phyloP scores from a whole-genome alignment of 2,797 vertebrate genomes.

The Champsocephalus gunnari region DNA sequence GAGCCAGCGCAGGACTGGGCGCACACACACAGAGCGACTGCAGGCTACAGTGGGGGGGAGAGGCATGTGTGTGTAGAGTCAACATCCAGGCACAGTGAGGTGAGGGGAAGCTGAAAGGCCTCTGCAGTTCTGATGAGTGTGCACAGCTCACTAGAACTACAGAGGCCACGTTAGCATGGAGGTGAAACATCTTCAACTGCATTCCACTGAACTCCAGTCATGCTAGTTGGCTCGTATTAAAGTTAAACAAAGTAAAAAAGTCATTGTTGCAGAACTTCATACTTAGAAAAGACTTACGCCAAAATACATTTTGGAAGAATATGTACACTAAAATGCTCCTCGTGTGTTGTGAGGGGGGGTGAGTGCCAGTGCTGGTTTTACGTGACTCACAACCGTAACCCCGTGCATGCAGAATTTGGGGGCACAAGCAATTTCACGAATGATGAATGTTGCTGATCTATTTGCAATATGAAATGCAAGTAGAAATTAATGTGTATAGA shows the following conservation, averaged over 20 bases:
- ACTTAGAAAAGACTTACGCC: background rate
- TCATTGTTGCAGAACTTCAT: background rate
- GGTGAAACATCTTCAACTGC: slow-evolving; percentile 5
- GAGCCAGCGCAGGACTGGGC: slow-evolving; percentile 50
- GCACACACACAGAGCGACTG: slow-evolving; percentile 32
- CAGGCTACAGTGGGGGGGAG: slow-evolving; percentile 3
- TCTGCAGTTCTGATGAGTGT: slow-evolving; percentile 9
- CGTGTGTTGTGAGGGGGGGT: background rate
- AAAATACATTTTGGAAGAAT: background rate
- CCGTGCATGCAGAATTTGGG: slow-evolving; percentile 3
- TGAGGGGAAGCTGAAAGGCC: slow-evolving; percentile 2
- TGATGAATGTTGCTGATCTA: background rate
- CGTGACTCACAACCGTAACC: background rate
- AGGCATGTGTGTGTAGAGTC: slow-evolving; percentile 11
- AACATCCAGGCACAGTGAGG: slow-evolving; percentile 3
- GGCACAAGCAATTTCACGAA: background rate
- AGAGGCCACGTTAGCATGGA: slow-evolving; percentile 8
- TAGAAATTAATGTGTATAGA: background rate
- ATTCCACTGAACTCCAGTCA: slow-evolving; percentile 12
- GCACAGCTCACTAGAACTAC: background rate
- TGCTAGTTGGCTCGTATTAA: slow-evolving; percentile 2
- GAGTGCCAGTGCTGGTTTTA: background rate
- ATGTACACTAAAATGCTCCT: background rate
- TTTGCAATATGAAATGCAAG: slow-evolving; percentile 4
- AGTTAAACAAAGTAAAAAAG: background rate